Percentiles rank a stretch among this genome's conserved stretches.
Conservation (phyloP, 2,888 invertebrate species). For the Cerceris rybyensis region DNA sequence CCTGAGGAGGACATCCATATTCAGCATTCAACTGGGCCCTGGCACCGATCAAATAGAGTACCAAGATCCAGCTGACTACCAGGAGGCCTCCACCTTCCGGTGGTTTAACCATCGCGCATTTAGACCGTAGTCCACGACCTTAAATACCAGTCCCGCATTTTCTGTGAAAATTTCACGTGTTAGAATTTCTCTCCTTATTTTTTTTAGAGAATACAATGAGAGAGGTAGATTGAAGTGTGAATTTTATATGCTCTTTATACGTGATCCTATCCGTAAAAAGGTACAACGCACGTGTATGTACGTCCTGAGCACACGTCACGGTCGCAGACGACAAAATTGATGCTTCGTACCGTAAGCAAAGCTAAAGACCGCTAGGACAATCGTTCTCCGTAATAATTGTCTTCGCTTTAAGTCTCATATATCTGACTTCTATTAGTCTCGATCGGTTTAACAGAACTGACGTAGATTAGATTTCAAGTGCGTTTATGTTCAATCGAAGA, state of each 20-base stretch:
- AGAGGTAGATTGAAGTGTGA: neutral
- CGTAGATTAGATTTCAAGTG: too few relatives aligned
- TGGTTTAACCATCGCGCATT: constrained; percentile 79
- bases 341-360: constrained; percentile 78
- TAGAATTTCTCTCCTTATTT: too few relatives aligned
- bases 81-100: constrained; percentile 74
- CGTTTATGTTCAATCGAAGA: too few relatives aligned
- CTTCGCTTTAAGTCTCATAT: constrained; percentile 52
- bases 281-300: constrained; percentile 22
- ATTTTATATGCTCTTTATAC: constrained; percentile 17
- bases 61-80: constrained; percentile 64
- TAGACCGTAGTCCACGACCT: constrained; percentile 68
- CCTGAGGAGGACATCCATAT: constrained; percentile 88
- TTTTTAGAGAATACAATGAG: neutral
- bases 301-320: constrained; percentile 73
- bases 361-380: constrained; percentile 80
- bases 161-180: constrained; percentile 15
- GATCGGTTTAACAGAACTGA: too few relatives aligned
- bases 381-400: constrained; percentile 77
- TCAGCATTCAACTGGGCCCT: constrained; percentile 72
- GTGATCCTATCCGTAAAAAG: constrained; percentile 24
- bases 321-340: constrained; percentile 79
- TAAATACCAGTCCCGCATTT: constrained; percentile 63
- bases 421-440: neutral
- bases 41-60: constrained; percentile 46